Conservation (phyloP, 2,797 vertebrate genomes). For the Chrysocyon brachyurus region DNA sequence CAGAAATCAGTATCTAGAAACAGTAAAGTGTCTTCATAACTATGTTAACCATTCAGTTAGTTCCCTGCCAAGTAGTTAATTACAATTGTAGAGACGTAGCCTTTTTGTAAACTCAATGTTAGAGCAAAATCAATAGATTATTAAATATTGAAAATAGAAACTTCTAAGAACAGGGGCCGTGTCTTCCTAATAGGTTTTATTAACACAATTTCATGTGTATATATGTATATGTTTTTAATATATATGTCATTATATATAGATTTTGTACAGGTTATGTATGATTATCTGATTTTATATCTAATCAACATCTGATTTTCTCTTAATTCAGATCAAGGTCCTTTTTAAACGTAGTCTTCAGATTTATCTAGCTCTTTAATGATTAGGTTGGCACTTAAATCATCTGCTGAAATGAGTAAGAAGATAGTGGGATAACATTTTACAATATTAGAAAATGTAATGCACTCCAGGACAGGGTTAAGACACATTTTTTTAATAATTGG, state of each 20-base stretch:
- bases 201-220: not conserved
- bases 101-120: not conserved
- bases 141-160: constrained; percentile 55
- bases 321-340: not conserved
- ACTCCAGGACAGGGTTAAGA: not conserved
- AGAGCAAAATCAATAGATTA: constrained; percentile 11
- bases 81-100: not conserved
- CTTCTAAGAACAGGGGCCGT: not conserved
- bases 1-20: not conserved
- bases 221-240: not conserved
- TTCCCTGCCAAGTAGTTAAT: not conserved
- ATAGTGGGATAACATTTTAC: constrained; percentile 3
- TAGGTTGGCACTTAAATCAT: not conserved
- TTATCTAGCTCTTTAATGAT: constrained; percentile 35
- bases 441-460: not conserved
- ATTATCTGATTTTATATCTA: not conserved
- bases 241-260: not conserved
- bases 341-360: constrained; percentile 24
- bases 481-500: not conserved
- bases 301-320: not conserved
- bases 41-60: not conserved
- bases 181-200: not conserved
- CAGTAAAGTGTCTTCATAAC: not conserved
- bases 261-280: not conserved
- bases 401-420: constrained; percentile 12